These are phyloP conservation scores for Acanthochromis polyacanthus DNA, from an alignment of 2,113 vertebrate species.

Conservation along the genomic window DNA sequence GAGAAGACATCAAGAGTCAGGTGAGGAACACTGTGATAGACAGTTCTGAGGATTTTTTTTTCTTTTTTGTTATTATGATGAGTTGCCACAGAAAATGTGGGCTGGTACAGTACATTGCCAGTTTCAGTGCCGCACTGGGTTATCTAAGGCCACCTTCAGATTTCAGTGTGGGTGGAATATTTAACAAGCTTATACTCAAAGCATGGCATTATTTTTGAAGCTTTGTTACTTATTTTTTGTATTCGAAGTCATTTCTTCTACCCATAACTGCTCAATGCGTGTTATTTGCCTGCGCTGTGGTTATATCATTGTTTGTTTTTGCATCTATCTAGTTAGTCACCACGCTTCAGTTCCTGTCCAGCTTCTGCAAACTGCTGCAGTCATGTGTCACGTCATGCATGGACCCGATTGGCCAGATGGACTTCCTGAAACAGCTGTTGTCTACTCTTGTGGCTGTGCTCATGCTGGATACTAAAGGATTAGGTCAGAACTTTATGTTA, in stretches of 20 bases:
- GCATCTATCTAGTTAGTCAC: conserved; percentile 81
- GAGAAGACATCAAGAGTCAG: conserved; percentile 88
- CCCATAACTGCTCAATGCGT: neutral
- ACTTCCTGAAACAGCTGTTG: conserved; percentile 86
- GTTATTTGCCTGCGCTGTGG: neutral
- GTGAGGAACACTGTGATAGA: conserved; percentile 75
- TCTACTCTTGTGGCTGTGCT: conserved; percentile 83
- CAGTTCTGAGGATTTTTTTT: conserved; percentile 35
- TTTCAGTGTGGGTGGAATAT: conserved; percentile 66
- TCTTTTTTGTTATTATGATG: conserved; percentile 29
- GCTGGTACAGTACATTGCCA: conserved; percentile 21
- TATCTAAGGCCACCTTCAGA: conserved; percentile 53
- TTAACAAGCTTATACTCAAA: conserved; percentile 40
- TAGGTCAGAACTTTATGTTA: conserved; percentile 66
- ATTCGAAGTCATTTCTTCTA: neutral
- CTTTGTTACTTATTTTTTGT: neutral
- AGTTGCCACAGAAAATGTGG: conserved; percentile 40
- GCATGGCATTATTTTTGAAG: conserved; percentile 23
- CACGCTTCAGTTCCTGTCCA: conserved; percentile 88
- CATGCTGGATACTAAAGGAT: conserved; percentile 77
- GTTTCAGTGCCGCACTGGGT: conserved; percentile 34
- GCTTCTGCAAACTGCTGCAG: conserved; percentile 88
- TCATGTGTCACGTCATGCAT: conserved; percentile 84
- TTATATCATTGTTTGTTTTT: conserved; percentile 6
- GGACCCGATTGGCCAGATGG: conserved; percentile 84